A percentile compares a stretch with the other conserved stretches of the same genome.
These are phyloP conservation scores for Chymomyza amoena DNA, from an alignment of 2,888 invertebrate species.

Conservation along the genomic window DNA sequence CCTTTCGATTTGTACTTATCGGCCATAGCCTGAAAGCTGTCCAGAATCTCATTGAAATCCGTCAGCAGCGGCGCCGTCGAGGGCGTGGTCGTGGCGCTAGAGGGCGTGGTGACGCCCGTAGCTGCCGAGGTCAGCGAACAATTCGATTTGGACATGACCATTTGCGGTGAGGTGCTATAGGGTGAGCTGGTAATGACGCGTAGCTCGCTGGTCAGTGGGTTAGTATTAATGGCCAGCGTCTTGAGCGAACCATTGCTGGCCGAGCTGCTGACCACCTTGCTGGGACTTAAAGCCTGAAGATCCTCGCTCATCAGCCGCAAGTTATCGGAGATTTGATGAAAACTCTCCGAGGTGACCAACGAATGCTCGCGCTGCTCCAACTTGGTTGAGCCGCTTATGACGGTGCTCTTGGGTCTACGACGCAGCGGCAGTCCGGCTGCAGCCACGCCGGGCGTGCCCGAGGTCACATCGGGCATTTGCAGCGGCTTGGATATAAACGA, in stretches of 20 bases:
- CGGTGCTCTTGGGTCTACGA: constrained; percentile 60
- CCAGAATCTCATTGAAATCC: constrained; percentile 78
- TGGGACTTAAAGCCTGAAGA: constrained; percentile 76
- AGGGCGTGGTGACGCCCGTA: constrained; percentile 52
- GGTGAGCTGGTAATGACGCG: constrained; percentile 68
- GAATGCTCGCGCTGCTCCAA: constrained; percentile 73
- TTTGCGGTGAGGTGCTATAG: constrained; percentile 59
- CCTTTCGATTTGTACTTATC: constrained; percentile 78
- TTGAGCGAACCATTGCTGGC: constrained; percentile 67
- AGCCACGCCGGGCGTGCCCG: constrained; percentile 62
- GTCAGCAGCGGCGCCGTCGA: constrained; percentile 72
- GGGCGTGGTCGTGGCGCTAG: constrained; percentile 70
- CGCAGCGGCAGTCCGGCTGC: constrained; percentile 46
- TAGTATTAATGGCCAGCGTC: constrained; percentile 43
- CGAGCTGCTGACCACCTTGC: constrained; percentile 61
- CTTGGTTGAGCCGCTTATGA: constrained; percentile 35
- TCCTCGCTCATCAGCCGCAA: constrained; percentile 78
- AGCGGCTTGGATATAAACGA: constrained; percentile 75
- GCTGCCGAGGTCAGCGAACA: constrained; percentile 55
- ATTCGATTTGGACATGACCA: constrained; percentile 60
- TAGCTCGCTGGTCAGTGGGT: constrained; percentile 55
- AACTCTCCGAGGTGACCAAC: constrained; percentile 76
- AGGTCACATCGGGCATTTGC: constrained; percentile 75
- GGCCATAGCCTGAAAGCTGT: constrained; percentile 78
- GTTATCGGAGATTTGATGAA: constrained; percentile 78